Evolutionary conservation across 2,888 invertebrate species (phyloP).

Genomic region (Scaptomyza reducta): DNA sequence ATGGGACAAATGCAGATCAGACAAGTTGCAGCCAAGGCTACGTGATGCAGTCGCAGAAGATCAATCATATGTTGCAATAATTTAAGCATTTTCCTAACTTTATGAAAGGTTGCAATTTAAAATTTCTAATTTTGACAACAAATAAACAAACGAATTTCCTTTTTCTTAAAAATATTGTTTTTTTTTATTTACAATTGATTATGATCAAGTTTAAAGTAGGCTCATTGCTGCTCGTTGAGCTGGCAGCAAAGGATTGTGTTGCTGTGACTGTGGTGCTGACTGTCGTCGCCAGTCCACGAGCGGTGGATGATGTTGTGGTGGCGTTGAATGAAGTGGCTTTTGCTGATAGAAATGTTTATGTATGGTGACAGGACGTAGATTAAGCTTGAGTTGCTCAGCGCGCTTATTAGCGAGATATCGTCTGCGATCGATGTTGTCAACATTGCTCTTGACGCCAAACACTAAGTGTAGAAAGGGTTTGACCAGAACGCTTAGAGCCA

Average conservation of each 20-base stretch:
- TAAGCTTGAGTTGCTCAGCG: constrained; percentile 66
- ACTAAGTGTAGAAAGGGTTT: constrained; percentile 77
- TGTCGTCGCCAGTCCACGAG: constrained; percentile 50
- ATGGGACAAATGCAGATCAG: constrained; percentile 14
- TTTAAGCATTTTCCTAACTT: constrained; percentile 37
- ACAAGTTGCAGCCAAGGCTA: constrained; percentile 12
- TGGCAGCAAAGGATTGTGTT: constrained; percentile 58
- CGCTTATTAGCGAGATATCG: constrained; percentile 61
- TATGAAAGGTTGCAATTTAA: background rate
- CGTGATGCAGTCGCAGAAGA: constrained; percentile 14
- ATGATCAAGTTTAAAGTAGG: constrained; percentile 2
- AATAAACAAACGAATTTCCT: background rate
- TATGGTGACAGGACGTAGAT: constrained; percentile 78
- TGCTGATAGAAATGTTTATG: constrained; percentile 81
- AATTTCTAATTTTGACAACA: constrained; percentile 37
- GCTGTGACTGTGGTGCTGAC: background rate
- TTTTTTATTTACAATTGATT: constrained; percentile 9
- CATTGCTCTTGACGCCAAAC: constrained; percentile 77
- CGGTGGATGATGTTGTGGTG: constrained; percentile 48
- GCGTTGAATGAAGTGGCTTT: constrained; percentile 53
- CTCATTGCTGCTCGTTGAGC: constrained; percentile 33
- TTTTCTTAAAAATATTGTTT: background rate
- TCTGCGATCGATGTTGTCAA: constrained; percentile 67
- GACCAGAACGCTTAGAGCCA: constrained; percentile 74
- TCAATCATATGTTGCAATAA: constrained; percentile 9